Base-by-base conservation (phyloP, 2,888 invertebrate species). In the Lycophotia porphyrea region DNA sequence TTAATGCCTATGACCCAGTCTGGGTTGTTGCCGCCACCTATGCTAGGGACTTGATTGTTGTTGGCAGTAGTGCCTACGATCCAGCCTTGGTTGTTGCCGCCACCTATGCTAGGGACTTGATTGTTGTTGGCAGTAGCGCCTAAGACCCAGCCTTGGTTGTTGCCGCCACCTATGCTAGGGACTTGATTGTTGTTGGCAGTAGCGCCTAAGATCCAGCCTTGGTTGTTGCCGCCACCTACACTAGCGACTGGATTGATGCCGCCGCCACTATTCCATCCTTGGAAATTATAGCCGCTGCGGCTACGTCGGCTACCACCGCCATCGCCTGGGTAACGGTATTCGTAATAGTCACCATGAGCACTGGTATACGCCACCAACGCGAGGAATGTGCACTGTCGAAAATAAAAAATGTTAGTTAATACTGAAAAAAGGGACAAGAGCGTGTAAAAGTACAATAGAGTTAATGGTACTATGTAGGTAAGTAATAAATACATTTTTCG, bases 361-460 rank as follows among this genome's bases (percentile, higher is more conserved):
- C n/a, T 63, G n/a, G 63, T 39, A 39, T 63, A 39, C 18, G 39
- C 39, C n/a, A 63, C 15, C 39, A 63, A 8, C 8, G 39, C 8
- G 39, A 63, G n/a, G 39, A 63, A n/a, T 39, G 63, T 39, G 39
- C 63, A n/a, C 39, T 63, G 63, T 63, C 2, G 18, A 63, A 63
- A 63, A 63, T 13, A 13, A 39, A 63, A 63, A 15, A 5, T 24
- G 2, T 39, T 8, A 63, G n/a, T 61, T n/a, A 31, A 13, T 36
- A n/a, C 7, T 61, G 7, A 36, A 61, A 13, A 24, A 36, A 36
- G 15, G 2, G 36, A 9, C 36, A n/a, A 34, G 5, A 55, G 27
- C 55, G 55, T 15, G 27, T 7, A 55, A 55, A 55, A 27, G 4
- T 31, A 31, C 18, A 18, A 58, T 3, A 58, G 18, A 60, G 9